phyloP scores from a whole-genome alignment of 2,888 invertebrate species.

The Polyommatus icarus region DNA sequence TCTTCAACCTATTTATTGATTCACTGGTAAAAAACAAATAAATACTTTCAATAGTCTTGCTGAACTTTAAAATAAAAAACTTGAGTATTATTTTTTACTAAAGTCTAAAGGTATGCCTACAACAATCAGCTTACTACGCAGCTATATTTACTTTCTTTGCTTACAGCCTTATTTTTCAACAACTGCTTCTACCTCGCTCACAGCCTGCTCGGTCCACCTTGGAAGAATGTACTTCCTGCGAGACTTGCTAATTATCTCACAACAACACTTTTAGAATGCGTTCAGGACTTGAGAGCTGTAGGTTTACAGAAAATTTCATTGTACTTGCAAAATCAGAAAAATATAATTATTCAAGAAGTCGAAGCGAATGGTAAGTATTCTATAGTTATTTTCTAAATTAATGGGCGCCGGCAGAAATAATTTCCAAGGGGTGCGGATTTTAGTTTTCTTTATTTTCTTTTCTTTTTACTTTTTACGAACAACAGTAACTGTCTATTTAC shows the following conservation, averaged over 20 bases:
- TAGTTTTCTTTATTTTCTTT: too few species aligned
- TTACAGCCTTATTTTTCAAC: constrained; percentile 75
- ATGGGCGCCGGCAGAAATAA: too few species aligned
- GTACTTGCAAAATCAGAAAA: constrained; percentile 66
- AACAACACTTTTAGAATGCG: constrained; percentile 60
- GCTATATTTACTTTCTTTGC: constrained; percentile 39
- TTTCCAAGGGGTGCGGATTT: too few species aligned
- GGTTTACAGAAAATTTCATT: constrained; percentile 71
- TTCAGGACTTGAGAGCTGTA: constrained; percentile 68
- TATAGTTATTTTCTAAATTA: too few species aligned
- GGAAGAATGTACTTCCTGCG: constrained; percentile 59
- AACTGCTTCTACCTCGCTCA: constrained; percentile 76
- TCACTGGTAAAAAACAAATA: neutral
- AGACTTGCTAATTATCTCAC: constrained; percentile 57
- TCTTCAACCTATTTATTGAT: neutral
- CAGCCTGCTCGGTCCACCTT: constrained; percentile 73
- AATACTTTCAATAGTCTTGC: neutral
- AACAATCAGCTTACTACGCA: neutral
- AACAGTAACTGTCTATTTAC: too few species aligned
- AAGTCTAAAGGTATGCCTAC: neutral
- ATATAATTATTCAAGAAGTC: constrained; percentile 59
- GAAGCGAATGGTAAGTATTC: constrained; percentile 57
- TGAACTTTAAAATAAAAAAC: neutral
- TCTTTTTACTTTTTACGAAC: too few species aligned
- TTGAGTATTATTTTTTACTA: neutral